These are phyloP conservation scores for Nematostella vectensis DNA, from an alignment of 92 coral and sea anemone species.

Conservation along the genomic window DNA sequence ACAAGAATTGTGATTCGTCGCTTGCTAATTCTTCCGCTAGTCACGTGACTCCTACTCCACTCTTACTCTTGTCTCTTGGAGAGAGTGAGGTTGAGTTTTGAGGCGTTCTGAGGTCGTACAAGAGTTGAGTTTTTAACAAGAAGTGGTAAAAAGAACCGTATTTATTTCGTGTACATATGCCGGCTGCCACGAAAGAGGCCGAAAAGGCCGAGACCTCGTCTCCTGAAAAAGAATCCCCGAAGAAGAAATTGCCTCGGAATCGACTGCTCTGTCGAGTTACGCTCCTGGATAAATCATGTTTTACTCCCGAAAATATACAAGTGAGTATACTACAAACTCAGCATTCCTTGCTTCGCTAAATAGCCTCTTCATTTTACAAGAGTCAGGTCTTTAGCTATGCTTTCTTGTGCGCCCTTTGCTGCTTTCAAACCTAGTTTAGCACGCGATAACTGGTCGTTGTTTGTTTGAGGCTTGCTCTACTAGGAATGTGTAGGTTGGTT, in stretches of 20 bases:
- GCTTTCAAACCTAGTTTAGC: no score
- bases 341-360: not conserved
- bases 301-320: constrained; percentile 79
- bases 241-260: constrained; percentile 76
- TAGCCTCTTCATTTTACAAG: not conserved
- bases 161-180: constrained; percentile 20
- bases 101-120: constrained; percentile 4
- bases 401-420: not conserved
- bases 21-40: not conserved
- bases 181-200: constrained; percentile 47
- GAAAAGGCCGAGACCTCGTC: constrained; percentile 40
- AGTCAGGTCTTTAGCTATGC: not conserved
- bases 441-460: no score
- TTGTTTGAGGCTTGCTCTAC: no score
- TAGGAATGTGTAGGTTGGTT: no score
- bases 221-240: constrained; percentile 37
- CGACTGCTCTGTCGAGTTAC: constrained; percentile 77
- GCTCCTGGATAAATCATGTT: constrained; percentile 78
- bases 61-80: not conserved
- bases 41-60: constrained; percentile 3
- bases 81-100: not conserved
- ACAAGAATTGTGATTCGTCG: not conserved
- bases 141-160: not conserved
- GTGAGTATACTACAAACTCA: constrained; percentile 32
- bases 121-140: not conserved